These are phyloP conservation scores for Aegithalos caudatus DNA, from an alignment of 2,113 vertebrate species.

Conservation along the genomic window DNA sequence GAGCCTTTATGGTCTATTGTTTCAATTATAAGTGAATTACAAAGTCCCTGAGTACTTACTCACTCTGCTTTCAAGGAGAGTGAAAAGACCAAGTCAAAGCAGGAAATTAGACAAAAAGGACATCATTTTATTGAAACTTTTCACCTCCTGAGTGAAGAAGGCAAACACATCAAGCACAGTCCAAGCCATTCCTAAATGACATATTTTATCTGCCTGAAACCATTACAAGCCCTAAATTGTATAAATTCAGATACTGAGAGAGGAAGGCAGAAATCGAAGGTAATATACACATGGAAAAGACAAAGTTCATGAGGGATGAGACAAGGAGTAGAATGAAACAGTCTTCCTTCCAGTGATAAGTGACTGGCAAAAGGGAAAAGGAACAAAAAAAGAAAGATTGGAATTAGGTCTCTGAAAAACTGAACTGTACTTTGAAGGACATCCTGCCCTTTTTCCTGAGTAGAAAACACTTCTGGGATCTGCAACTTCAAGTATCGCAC, in stretches of 20 bases:
- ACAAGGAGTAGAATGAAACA: neutral
- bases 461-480: neutral
- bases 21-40: slow-evolving; percentile 69
- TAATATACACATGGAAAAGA: neutral
- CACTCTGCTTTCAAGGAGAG: slow-evolving; percentile 62
- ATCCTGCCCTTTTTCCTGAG: neutral
- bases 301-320: neutral
- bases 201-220: neutral
- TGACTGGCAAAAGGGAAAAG: neutral
- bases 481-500: neutral
- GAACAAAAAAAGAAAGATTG: neutral
- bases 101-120: slow-evolving; percentile 43
- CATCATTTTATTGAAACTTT: neutral
- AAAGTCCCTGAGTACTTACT: slow-evolving; percentile 49
- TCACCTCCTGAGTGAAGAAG: neutral
- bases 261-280: neutral
- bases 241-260: neutral
- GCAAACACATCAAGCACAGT: neutral
- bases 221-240: neutral
- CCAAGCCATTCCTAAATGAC: neutral
- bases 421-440: neutral
- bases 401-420: neutral
- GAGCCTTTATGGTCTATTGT: slow-evolving; percentile 61
- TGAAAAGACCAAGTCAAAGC: slow-evolving; percentile 47
- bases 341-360: neutral